Conservation (phyloP, 2,888 invertebrate species). For the Diaprepes abbreviatus region DNA sequence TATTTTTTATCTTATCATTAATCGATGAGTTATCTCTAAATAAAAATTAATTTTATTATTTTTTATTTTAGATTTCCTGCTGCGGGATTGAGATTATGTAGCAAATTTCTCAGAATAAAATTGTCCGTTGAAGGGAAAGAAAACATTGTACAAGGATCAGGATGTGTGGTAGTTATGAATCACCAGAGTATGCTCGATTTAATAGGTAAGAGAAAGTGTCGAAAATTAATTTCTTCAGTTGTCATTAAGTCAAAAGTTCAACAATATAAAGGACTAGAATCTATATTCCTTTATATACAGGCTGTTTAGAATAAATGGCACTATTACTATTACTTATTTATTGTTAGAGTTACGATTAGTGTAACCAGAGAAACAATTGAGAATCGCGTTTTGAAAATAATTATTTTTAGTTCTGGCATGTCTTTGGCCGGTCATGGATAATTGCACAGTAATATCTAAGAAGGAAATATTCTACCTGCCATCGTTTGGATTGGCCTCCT, state of each 20-base stretch:
- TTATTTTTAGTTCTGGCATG: constrained; percentile 76
- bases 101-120: constrained; percentile 74
- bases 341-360: no score
- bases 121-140: constrained; percentile 82
- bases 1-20: no score
- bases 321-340: no score
- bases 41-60: no score
- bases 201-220: constrained; percentile 79
- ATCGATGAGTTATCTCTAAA: no score
- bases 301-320: no score
- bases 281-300: no score
- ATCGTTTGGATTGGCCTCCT: constrained; percentile 87
- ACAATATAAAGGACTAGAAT: no score
- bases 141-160: constrained; percentile 80
- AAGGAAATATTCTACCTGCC: constrained; percentile 85
- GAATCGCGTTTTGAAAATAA: no score
- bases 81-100: constrained; percentile 72
- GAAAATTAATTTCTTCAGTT: no score
- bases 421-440: constrained; percentile 85
- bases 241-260: no score
- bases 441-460: constrained; percentile 87
- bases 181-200: constrained; percentile 92
- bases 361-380: no score
- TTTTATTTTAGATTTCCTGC: constrained; percentile 76
- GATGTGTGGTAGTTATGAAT: constrained; percentile 87